Base-by-base conservation (phyloP, 2,113 vertebrate species). In the Cacatua alba region DNA sequence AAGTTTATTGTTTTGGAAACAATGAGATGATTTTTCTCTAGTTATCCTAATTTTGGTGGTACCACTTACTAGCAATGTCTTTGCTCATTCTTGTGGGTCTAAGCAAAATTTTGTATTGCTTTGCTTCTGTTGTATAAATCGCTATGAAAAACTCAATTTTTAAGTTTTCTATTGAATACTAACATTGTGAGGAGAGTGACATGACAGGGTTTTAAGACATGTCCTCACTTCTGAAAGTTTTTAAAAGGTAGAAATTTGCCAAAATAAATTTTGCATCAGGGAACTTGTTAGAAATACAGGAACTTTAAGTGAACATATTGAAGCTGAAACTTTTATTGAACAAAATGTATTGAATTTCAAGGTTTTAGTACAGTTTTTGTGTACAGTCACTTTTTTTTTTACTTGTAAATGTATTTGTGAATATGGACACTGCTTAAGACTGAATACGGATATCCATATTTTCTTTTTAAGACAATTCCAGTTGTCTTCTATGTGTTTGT, bases 161-260 rank as follows among this genome's bases (percentile, higher is more conserved):
- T 39, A 5, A 51, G 10, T 60, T 77, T 93, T 65, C n/a, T 83
- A 1, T 64, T 0, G 0, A 15, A 44, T 62, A n/a, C 52, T 83
- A 24, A 17, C 12, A 9, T 77, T 74, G 10, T 78, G 26, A 79
- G 17, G 35, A 77, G 48, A 70, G 78, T 33, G 26, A 37, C 13
- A 6, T 29, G 26, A 17, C 2, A 43, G 10, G 7, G 6, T 41
- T 90, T 80, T 92, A 48, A 68, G 49, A 57, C 52, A 77, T 62
- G 10, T 13, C 14, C 10, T 57, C 16, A 33, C 5, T 65, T 90
- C n/a, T 43, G 10, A 6, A 65, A 51, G 20, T 35, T 90, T 82
- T 76, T 65, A 72, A 55, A 92, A 76, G 25, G 33, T 11, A 59
- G 21, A 77, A 68, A 62, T 24, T 80, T 74, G 51, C 14, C 68